These are phyloP conservation scores for Talpa occidentalis DNA, from an alignment of 2,113 vertebrate genomes.

Conservation along the genomic window DNA sequence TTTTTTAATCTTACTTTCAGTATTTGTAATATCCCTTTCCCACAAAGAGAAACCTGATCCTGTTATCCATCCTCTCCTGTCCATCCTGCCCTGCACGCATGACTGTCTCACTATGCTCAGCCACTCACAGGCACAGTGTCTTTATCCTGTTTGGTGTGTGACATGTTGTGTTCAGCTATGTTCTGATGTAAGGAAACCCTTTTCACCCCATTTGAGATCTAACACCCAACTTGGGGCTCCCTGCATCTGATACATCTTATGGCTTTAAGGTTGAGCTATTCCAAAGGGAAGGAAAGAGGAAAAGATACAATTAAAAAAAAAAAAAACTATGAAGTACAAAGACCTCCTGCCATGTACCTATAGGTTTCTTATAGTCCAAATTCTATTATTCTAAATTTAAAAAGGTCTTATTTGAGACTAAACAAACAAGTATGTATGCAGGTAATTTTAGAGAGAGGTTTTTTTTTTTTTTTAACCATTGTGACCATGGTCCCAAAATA, in stretches of 20 bases:
- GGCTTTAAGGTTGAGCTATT: not conserved
- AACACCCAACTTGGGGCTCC: not conserved
- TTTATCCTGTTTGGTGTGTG: not conserved
- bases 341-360: not conserved
- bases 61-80: not conserved
- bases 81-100: rapidly evolving
- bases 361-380: not conserved
- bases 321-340: not conserved
- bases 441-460: not conserved
- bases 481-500: not conserved
- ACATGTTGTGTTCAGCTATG: not conserved
- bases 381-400: not conserved
- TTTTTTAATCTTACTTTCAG: not conserved
- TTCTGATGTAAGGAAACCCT: not conserved
- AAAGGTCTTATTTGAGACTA: not conserved
- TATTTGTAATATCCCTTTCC: not conserved
- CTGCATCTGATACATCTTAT: not conserved
- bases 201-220: not conserved
- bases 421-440: not conserved
- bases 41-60: not conserved
- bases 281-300: not conserved
- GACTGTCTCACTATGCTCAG: not conserved
- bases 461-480: not conserved
- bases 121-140: not conserved
- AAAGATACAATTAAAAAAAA: not conserved